Evolutionary conservation across 2,113 vertebrate genomes (phyloP), one percentile per base, ranked within the genome.

Genomic region (Corydoras maculifer): DNA sequence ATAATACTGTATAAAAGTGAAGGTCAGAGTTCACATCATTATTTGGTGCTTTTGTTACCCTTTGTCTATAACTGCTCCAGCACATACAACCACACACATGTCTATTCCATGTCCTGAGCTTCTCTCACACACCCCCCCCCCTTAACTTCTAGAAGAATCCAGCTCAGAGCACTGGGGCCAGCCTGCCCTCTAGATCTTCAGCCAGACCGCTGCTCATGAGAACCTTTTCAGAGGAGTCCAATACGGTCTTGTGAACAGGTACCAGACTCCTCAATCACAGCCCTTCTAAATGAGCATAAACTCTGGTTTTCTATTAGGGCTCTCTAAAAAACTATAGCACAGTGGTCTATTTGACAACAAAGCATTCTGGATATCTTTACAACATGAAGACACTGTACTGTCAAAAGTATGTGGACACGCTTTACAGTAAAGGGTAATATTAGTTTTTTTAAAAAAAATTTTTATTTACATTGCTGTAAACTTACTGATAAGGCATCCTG

Each of bases 151-250:
- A 99, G 96, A 93, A 87, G 85, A 91, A 90, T 87, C 86, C 75
- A 77, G 86, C 83, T 93, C 87, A 90, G 87, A 90, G 80, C 82
- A 84, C 69, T 70, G 88, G 89, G 89, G 89, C 81, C 80, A 84
- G 84, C 84, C 81, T 87, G 86, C 90, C 89, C 86, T 49, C 93
- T 89, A 89, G 79, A 89, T 91, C 93, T 86, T 92, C 93, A 88
- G 89, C 92, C 92, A 92, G 89, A 90, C 94, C 94, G 82, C 94
- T 99, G 86, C 94, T 99, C 92, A 94, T 97, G 92, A 92, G 94
- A 95, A 94, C 94, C 15, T 98, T 99, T 93, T 98, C 96, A 94
- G 93, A 97, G 78, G 96, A 95, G 80, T 95, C 94, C 94, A 94
- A 89, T 91, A 85, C 88, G 93, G 82, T 94, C 84, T 86, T 90